A percentile compares a stretch with the other conserved stretches of the same genome.
phyloP scores from a whole-genome alignment of 2,113 vertebrate genomes.

The human region DNA sequence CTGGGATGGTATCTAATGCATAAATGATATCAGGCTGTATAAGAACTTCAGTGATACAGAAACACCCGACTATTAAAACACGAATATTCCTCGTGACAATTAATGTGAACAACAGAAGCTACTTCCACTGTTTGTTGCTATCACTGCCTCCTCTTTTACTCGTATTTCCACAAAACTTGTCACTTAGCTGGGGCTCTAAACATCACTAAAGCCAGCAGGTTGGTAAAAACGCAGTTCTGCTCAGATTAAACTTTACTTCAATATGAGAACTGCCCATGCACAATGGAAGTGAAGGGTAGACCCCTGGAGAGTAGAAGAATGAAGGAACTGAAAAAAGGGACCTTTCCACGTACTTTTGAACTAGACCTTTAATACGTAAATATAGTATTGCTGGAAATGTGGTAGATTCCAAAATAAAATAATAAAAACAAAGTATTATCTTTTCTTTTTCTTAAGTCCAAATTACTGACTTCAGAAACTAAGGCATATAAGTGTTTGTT shows the following conservation, averaged over 20 bases:
- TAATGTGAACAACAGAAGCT: neutral
- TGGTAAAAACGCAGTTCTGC: neutral
- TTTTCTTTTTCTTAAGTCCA: neutral
- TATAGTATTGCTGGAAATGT: neutral
- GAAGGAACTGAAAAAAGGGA: neutral
- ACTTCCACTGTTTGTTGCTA: neutral
- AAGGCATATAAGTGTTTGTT: neutral
- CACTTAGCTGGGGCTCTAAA: neutral
- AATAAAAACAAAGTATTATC: neutral
- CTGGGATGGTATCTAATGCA: neutral
- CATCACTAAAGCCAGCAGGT: neutral
- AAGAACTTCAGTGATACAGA: neutral
- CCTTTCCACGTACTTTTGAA: neutral
- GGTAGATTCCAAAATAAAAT: neutral
- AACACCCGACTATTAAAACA: neutral
- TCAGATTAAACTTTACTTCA: neutral
- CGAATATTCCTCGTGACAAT: neutral
- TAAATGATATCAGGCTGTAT: neutral
- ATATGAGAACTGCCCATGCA: neutral
- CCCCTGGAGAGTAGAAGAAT: neutral
- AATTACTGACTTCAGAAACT: constrained; percentile 9
- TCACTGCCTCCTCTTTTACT: neutral
- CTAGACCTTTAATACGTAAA: neutral
- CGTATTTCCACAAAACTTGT: neutral
- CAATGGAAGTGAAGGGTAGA: neutral